Base-by-base conservation (phyloP, 2,888 invertebrate genomes). In the Anthrax anthrax region DNA sequence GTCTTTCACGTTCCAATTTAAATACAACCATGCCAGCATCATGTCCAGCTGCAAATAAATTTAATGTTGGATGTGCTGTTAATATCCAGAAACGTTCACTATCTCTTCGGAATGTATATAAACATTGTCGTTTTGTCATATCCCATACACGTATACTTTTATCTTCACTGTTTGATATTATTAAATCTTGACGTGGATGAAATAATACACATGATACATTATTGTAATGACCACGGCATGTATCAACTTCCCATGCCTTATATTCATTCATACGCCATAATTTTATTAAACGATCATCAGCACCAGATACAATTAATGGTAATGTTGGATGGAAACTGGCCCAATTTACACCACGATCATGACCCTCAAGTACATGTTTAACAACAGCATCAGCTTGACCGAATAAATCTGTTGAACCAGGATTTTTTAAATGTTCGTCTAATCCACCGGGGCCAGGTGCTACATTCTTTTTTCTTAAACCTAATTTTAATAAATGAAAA, bases 161-260 rank as follows among this genome's bases (percentile, higher is more conserved):
- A 71, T 98, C 97, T 69, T 98, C 98, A 17, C 96, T 88, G 70
- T 98, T 97, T 32, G 94, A 94, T 39, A 99, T 72, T 51, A 99
- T 90, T 29, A 97, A 73, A 62, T 99, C 98, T 65, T 96, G 92
- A 17, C 94, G 76, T 1, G 98, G 96, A 70, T 98, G 97, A 72
- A 98, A 98, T 39, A 95, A 70, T 0, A 89, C 94, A 62, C 96
- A 96, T 0, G 96, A 97, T 3, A 98, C 97, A 67, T 99, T 99
- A 74, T 97, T 95, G 74, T 97, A 98, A 66, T 98, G 98, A 0
- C 98, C 98, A n/a, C 98, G 81, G 58, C 96, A 98, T 0, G 96
- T 94, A 70, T 99, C 98, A 39, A 98, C 91, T 65, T 98, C 97
- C 96, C 96, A 97, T 0, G 96, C 97, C 72, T 90, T 89, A n/a